Evolutionary conservation across 2,113 vertebrate species (phyloP).

Genomic region (Ptychochromis oligacanthus): DNA sequence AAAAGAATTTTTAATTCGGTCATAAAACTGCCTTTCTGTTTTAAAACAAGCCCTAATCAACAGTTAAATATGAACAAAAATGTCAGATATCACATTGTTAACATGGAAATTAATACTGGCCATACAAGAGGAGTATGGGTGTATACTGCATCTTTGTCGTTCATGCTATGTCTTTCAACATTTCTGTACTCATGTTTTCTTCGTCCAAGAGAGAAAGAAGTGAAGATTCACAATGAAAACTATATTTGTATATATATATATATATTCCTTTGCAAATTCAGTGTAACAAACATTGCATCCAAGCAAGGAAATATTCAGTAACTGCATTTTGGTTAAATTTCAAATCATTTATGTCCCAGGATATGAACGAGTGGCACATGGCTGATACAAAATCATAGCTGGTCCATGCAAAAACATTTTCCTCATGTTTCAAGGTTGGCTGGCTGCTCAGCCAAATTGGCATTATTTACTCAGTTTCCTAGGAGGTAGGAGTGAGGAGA

Average conservation of each 20-base stretch:
- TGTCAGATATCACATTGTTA: background rate
- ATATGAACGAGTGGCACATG: background rate
- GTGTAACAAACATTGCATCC: background rate
- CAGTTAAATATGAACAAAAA: background rate
- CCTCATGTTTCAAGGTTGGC: slow-evolving; percentile 6
- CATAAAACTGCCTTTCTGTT: too few species aligned
- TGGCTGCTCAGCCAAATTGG: background rate
- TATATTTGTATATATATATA: too few species aligned
- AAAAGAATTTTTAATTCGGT: too few species aligned
- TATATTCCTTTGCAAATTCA: background rate
- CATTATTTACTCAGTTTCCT: slow-evolving; percentile 7
- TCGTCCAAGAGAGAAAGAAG: background rate
- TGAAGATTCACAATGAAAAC: background rate
- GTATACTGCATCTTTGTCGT: background rate
- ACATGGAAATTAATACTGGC: background rate
- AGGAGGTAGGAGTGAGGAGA: background rate
- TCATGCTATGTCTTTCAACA: background rate
- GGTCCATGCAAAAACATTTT: background rate
- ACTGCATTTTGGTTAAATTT: background rate
- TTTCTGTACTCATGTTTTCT: background rate
- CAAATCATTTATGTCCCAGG: background rate
- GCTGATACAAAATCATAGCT: background rate
- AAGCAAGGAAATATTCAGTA: too few species aligned
- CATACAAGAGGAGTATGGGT: background rate
- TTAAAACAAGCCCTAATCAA: background rate